Conservation (phyloP, 2,797 vertebrate genomes). For the Crypturellus tataupa region DNA sequence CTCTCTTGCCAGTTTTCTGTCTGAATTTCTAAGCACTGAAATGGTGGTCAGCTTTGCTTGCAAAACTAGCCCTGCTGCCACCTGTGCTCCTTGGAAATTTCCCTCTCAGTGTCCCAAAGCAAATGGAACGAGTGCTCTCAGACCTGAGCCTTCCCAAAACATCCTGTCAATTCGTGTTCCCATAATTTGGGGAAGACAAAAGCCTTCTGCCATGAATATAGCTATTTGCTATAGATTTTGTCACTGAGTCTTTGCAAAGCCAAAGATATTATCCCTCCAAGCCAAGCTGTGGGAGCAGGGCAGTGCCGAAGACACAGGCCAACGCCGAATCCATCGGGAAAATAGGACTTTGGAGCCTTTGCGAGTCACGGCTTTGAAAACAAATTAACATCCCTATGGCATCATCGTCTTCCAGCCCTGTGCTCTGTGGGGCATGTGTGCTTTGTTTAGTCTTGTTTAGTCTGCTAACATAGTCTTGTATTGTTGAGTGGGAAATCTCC, state of each 20-base stretch:
- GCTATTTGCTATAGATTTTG: neutral
- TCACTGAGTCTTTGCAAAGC: neutral
- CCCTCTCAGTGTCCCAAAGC: neutral
- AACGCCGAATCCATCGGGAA: neutral
- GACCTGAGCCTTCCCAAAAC: conserved; percentile 18
- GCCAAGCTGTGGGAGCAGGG: neutral
- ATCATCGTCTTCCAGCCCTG: neutral
- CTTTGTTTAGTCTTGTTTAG: neutral
- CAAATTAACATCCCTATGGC: neutral
- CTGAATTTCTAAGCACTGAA: neutral
- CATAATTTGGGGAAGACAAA: neutral
- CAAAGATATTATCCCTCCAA: neutral
- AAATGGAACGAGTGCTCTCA: neutral
- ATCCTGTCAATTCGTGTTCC: neutral
- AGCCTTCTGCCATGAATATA: neutral
- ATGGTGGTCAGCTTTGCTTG: conserved; percentile 3
- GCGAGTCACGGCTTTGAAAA: neutral
- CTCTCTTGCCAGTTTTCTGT: neutral
- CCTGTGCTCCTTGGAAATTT: neutral
- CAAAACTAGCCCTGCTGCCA: neutral
- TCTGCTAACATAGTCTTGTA: neutral
- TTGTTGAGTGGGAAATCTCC: neutral
- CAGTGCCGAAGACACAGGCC: neutral
- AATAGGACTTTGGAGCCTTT: neutral
- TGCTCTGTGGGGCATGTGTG: neutral